Evolutionary conservation across 2,797 vertebrate genomes (phyloP).

Genomic region (Octomys mimax): DNA sequence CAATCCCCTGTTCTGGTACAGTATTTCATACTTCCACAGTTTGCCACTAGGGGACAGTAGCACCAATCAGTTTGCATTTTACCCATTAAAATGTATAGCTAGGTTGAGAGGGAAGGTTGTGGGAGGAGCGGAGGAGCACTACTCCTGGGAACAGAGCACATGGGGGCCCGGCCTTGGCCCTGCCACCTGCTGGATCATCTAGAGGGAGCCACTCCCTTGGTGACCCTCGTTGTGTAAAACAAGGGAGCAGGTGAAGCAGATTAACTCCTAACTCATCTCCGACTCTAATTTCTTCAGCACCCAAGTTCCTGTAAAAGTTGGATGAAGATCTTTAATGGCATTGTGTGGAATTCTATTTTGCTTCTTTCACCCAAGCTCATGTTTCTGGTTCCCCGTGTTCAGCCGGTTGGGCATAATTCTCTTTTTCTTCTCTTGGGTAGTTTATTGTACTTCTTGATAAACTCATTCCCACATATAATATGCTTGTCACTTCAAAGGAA

Average conservation of each 20-base stretch:
- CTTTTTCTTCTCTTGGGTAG: conserved; percentile 45
- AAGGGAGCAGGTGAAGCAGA: background rate
- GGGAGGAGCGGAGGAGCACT: background rate
- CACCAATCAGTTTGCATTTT: background rate
- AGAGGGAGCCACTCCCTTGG: background rate
- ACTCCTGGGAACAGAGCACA: background rate
- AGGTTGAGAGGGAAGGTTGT: accelerated
- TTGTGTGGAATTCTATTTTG: conserved; percentile 10
- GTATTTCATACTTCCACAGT: background rate
- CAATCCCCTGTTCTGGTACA: background rate
- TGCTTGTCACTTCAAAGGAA: conserved; percentile 51
- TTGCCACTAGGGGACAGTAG: conserved; percentile 28
- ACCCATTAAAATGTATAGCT: accelerated
- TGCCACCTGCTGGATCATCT: background rate
- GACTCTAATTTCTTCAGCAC: background rate
- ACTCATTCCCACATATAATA: background rate
- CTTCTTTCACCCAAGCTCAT: background rate
- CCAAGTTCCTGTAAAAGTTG: background rate
- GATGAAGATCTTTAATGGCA: background rate
- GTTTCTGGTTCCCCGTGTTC: background rate
- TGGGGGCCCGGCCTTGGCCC: background rate
- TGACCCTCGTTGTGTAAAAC: background rate
- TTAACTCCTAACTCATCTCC: background rate
- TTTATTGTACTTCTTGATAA: conserved; percentile 20
- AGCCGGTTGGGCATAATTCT: conserved; percentile 11